Evolutionary conservation across 2,797 vertebrate genomes (phyloP), one percentile per base, ranked within the genome.

Genomic region (Euthynnus affinis): DNA sequence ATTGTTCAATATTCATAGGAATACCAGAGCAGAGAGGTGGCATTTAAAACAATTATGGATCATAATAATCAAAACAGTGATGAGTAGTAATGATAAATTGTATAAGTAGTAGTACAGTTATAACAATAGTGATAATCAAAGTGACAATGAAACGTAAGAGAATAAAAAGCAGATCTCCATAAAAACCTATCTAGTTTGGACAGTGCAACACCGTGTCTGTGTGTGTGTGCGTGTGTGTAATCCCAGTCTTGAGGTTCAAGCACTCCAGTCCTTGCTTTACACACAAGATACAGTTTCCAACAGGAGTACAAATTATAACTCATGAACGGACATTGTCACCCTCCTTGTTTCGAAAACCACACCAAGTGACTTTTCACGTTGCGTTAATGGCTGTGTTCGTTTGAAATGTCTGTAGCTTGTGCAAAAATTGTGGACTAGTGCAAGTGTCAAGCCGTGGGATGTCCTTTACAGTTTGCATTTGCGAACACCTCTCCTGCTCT

Each of bases 31-130:
- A 91, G 82, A 91, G 82, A 87, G 89, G 94, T 93, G 94, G 93
- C 91, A 92, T 94, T 93, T 85, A 93, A 95, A 94, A 94, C 91
- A 86, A 90, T 92, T 93, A 94, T 94, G 91, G 91, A 93, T 93
- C 90, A 94, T 93, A 94, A 93, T 94, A 95, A 94, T 94, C 84
- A 90, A 94, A 95, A 95, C 93, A 91, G 93, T 94, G 94, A 95
- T 95, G 93, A 95, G 90, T 95, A 96, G 91, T 95, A 95, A 94
- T 93, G 91, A 93, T 94, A 94, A 92, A 95, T 91, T 17, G 92
- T 93, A 94, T 92, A 94, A 95, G 95, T 95, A 95, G 94, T 95
- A 95, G 95, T 94, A 95, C 94, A 95, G 93, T 95, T 95, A 95
- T 95, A 95, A 95, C 93, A 94, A 93, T 92, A 94, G 95, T 95